Base-by-base conservation (phyloP, 2,888 invertebrate species). In the Empis livida region DNA sequence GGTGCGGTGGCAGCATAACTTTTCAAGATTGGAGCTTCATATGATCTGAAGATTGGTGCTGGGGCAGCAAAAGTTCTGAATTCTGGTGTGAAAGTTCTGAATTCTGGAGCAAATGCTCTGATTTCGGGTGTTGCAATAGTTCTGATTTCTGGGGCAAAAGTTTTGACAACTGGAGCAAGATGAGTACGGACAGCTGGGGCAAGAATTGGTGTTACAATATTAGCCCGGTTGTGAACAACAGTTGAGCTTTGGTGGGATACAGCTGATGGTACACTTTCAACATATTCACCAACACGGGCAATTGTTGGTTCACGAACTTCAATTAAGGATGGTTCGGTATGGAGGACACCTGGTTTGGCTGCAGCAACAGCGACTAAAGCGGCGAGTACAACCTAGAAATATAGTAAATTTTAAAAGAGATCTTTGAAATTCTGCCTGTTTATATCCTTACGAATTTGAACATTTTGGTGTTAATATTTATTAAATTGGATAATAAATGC, bases 191-290 rank as follows among this genome's bases (percentile, higher is more conserved):
- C 55, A 6, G 58, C 60, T 43, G 58, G 59, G n/a, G 55, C 50
- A 11, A 60, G 52, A 46, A 65, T 64, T 23, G 62, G 55, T 44
- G 62, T 62, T 2, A 63, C 55, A 27, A 27, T 27, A 16, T 56
- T 57, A 1, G 73, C 71, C 2, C 72, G 69, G 39, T 70, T 67
- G 46, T 64, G 74, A n/a, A 72, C 61, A 51, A 74, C 74, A 1
- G 73, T 61, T 27, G 74, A 70, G 46, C 74, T 72, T 56, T 77
- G 76, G 49, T 76, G 76, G 13, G 77, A 77, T 0, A 75, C 70
- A 5, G 76, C 67, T 10, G 62, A 52, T 16, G 52, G 73, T 57
- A 72, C 71, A 23, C 59, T 57, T 46, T 65, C 62, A 1, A 67
- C 61, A 15, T 62, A 56, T 20, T 58, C 53, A 32, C 63, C 65